Base-by-base conservation (phyloP, 1,140 invertebrate species). In the Rhagoletis zephyria region DNA sequence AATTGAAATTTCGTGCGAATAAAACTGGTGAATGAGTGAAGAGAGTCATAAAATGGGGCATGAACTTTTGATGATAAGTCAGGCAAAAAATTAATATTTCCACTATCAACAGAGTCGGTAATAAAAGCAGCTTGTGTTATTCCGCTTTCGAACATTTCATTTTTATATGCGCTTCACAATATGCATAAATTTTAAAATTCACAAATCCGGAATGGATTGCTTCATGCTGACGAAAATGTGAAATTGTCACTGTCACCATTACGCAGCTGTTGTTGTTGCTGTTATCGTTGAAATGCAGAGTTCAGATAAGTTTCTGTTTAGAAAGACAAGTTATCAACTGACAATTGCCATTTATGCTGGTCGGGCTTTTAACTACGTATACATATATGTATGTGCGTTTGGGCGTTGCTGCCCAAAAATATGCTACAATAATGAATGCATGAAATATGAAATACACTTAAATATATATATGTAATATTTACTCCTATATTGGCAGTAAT, bases 1-100 rank as follows among this genome's bases (percentile, higher is more conserved):
- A 81, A 81, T 81, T 81, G 74, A 81, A 81, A 81, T 81, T 81
- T 81, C 30, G 16, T 12, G 48, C 48, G 74, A 16, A 56, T 81
- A n/a, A 81, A 81, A 74, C 67, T 74, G 40, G 42, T 74, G 45
- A 16, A 74, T 40, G 12, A 48, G 30, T 30, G 30, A 30, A 30
- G 30, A 30, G 30, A 30, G 30, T 30, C 30, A 30, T 30, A 30
- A 30, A 30, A 30, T 30, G 30, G 30, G 30, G 30, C 30, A 30
- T 30, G 1, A 30, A 30, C 30, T 30, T 30, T 30, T 30, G 30
- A 30, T 30, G 30, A 30, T 30, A 30, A 30, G 30, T 30, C 30
- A 30, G 30, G 30, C 30, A 30, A 30, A 30, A 30, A 74, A 74
- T 74, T 42, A 14, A 74, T 42, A 45, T 74, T 5, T 56, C 51